Evolutionary conservation across 2,113 vertebrate species (phyloP).

Genomic region (Peromyscus maniculatus): DNA sequence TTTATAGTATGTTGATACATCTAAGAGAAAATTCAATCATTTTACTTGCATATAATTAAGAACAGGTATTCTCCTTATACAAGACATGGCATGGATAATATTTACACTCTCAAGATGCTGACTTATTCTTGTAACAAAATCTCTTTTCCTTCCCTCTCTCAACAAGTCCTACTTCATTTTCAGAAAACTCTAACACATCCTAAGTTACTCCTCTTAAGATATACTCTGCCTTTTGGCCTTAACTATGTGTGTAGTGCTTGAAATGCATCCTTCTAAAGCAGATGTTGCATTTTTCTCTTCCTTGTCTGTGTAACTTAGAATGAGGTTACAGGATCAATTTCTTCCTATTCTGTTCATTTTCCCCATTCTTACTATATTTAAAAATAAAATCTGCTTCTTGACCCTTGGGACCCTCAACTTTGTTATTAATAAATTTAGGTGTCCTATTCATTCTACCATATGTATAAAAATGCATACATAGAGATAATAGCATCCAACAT

Average conservation of each 20-base stretch:
- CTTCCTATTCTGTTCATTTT: background rate
- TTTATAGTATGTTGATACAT: constrained; percentile 8
- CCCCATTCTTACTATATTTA: background rate
- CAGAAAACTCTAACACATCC: background rate
- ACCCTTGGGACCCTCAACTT: background rate
- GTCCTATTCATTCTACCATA: background rate
- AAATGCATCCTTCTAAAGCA: background rate
- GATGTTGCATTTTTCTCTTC: background rate
- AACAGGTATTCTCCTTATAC: background rate
- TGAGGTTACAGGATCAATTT: background rate
- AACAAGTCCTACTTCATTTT: background rate
- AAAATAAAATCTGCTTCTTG: background rate
- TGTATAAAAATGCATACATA: background rate
- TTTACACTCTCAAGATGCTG: background rate
- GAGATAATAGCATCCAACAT: background rate
- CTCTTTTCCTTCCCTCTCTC: background rate
- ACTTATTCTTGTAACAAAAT: background rate
- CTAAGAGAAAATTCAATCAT: background rate
- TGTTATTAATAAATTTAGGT: background rate
- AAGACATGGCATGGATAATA: background rate
- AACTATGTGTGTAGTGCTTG: background rate
- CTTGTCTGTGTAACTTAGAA: background rate
- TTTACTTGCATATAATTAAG: background rate
- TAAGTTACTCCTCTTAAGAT: background rate
- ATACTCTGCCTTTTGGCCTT: background rate